Conservation (phyloP, 2,888 invertebrate species). For the Seira musarum region DNA sequence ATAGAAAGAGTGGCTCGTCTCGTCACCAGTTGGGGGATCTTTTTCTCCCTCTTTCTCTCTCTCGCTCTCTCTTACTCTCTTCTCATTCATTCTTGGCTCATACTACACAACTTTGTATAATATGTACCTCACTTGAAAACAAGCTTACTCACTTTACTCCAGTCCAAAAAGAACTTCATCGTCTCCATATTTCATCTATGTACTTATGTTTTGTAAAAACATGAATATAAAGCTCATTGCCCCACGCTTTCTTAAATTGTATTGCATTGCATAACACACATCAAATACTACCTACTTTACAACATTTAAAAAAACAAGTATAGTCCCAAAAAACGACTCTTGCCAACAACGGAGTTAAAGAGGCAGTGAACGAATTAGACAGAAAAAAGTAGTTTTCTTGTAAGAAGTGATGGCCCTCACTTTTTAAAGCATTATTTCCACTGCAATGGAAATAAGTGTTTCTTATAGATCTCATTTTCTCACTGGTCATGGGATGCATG, state of each 20-base stretch:
- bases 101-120: background rate
- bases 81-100: background rate
- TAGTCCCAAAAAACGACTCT: background rate
- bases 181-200: background rate
- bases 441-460: slow-evolving; percentile 1
- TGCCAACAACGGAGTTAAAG: background rate
- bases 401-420: background rate
- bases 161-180: background rate
- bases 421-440: slow-evolving; percentile 6
- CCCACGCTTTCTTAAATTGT: slow-evolving; percentile 16
- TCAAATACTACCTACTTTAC: slow-evolving; percentile 20
- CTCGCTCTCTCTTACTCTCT: background rate
- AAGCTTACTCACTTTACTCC: slow-evolving; percentile 10
- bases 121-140: background rate
- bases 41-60: background rate
- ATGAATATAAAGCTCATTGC: background rate
- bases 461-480: slow-evolving; percentile 2
- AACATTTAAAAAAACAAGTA: slow-evolving; percentile 25
- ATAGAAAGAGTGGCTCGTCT: slow-evolving; percentile 56
- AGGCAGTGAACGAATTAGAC: background rate
- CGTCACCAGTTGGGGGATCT: slow-evolving; percentile 55
- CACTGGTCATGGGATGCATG: background rate
- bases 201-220: background rate
- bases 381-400: background rate
- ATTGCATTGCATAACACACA: slow-evolving; percentile 54